Percentiles rank a stretch among this genome's conserved stretches.
These are phyloP conservation scores for Tauraco hartlaubi DNA, from an alignment of 2,797 vertebrate species.

Conservation along the genomic window DNA sequence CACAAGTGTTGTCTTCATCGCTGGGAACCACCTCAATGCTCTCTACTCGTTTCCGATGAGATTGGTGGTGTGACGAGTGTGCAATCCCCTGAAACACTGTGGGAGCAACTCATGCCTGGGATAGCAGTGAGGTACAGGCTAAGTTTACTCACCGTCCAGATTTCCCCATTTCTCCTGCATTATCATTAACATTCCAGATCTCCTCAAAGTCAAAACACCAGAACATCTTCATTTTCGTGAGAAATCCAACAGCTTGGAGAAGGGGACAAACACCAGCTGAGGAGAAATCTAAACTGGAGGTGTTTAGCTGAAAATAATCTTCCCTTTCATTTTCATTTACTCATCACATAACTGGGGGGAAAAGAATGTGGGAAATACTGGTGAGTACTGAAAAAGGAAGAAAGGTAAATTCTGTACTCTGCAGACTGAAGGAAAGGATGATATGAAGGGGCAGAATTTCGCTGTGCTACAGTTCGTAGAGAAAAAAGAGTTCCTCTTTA, in stretches of 20 bases:
- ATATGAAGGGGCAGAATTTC: not conserved
- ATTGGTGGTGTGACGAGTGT: not conserved
- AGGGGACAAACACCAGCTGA: not conserved
- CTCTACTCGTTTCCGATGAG: not conserved
- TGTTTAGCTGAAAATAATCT: not conserved
- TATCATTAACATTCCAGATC: not conserved
- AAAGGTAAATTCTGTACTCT: not conserved
- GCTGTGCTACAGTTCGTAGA: not conserved
- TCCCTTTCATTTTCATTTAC: not conserved
- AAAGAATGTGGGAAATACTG: not conserved
- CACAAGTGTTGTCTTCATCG: not conserved
- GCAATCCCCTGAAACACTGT: not conserved
- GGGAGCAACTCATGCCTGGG: not conserved
- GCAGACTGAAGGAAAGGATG: not conserved
- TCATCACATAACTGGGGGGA: not conserved
- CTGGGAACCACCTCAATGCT: not conserved
- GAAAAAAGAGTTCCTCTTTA: not conserved
- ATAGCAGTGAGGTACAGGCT: not conserved
- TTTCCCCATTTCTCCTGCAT: not conserved
- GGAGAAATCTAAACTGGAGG: not conserved
- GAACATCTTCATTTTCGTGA: not conserved
- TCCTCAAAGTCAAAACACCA: not conserved
- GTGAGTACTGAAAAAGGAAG: not conserved
- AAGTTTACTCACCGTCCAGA: not conserved
- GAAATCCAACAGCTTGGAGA: not conserved